Evolutionary conservation across 2,888 invertebrate species (phyloP).

Genomic region (Koerneria pararmatus): DNA sequence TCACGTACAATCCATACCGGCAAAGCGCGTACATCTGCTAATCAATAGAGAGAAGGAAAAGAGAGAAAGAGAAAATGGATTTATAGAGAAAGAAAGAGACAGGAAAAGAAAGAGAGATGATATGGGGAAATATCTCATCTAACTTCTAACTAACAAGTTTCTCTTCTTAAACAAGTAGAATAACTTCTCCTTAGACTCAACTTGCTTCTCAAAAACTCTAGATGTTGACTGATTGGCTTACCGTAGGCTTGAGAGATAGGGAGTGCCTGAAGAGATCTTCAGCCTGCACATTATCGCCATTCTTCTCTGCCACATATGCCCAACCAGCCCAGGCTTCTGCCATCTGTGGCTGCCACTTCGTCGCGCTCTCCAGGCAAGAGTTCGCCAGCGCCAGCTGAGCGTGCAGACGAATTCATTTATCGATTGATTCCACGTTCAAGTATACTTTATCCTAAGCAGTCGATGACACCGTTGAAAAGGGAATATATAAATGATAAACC

Average conservation of each 20-base stretch:
- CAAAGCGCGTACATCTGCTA: no score
- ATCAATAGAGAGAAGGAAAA: no score
- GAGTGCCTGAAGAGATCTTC: conserved; percentile 19
- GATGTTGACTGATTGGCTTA: not conserved
- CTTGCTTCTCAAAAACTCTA: not conserved
- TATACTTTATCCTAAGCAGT: no score
- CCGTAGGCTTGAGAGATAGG: conserved; percentile 10
- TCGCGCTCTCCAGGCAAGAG: conserved; percentile 13
- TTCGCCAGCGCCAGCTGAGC: not conserved
- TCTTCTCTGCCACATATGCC: conserved; percentile 2
- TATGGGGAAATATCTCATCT: no score
- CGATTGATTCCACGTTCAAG: no score
- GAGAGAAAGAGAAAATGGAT: no score
- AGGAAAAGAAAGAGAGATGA: no score
- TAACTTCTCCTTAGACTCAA: not conserved
- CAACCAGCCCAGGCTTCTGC: conserved; percentile 8
- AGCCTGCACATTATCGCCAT: conserved; percentile 3
- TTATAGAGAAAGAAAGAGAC: no score
- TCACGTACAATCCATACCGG: no score
- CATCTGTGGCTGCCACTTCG: conserved; percentile 12
- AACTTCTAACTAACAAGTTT: not conserved
- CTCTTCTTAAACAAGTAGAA: not conserved
- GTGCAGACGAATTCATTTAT: no score
- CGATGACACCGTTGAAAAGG: no score
- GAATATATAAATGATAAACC: no score